phyloP scores from a whole-genome alignment of 2,797 vertebrate genomes.

The Numenius phaeopus region DNA sequence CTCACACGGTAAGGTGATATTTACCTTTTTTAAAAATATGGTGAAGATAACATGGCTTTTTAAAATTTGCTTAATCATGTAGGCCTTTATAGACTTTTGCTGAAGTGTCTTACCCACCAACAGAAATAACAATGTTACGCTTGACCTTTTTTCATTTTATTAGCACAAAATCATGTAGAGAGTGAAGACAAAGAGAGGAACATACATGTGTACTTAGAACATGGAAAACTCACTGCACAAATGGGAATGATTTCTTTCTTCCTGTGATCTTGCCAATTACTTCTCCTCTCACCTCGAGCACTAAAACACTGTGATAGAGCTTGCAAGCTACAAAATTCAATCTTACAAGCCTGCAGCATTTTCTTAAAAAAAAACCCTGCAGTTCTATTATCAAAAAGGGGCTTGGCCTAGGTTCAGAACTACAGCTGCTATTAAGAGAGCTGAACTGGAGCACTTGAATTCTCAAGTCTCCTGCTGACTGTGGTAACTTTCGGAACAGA shows the following conservation, averaged over 20 bases:
- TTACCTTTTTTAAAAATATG: not conserved
- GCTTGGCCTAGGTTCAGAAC: not conserved
- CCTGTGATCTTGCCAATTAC: not conserved
- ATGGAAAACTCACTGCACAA: conserved; percentile 21
- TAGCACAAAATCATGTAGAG: conserved; percentile 46
- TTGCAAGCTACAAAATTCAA: not conserved
- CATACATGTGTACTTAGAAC: not conserved
- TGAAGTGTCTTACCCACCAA: not conserved
- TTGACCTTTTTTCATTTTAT: conserved; percentile 51
- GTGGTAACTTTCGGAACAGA: not conserved
- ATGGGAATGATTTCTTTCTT: not conserved
- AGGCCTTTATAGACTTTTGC: not conserved
- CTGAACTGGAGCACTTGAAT: not conserved
- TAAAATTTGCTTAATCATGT: not conserved
- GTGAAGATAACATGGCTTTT: not conserved
- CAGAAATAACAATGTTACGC: not conserved
- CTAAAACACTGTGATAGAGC: not conserved
- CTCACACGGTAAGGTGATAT: not conserved
- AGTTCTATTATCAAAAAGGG: not conserved
- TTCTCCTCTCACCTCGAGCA: not conserved
- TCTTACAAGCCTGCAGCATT: not conserved
- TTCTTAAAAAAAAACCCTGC: not conserved
- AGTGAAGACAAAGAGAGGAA: conserved; percentile 21
- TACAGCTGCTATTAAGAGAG: not conserved
- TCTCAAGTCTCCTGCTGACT: not conserved